Evolutionary conservation across 2,888 invertebrate species (phyloP).

Genomic region (Trichacis sp.): DNA sequence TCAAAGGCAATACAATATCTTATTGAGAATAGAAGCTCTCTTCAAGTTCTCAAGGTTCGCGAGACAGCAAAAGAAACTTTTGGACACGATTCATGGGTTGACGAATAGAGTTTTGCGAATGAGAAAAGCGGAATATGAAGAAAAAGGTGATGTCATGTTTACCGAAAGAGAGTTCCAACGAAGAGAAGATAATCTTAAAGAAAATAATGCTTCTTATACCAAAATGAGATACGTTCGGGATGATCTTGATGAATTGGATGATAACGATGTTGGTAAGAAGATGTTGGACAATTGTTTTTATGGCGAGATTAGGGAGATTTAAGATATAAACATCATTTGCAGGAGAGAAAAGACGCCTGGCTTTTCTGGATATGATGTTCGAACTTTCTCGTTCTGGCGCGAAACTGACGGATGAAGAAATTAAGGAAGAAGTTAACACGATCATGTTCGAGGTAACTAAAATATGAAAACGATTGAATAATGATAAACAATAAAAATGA

Average conservation of each 20-base stretch:
- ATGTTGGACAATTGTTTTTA: no score
- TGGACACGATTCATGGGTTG: slow-evolving; percentile 70
- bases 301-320: no score
- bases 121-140: slow-evolving; percentile 49
- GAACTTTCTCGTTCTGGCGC: slow-evolving; percentile 82
- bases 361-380: slow-evolving; percentile 88
- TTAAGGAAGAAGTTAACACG: slow-evolving; percentile 86
- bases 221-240: slow-evolving; percentile 61
- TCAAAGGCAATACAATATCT: slow-evolving; percentile 70
- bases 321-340: no score
- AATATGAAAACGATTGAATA: slow-evolving; percentile 1
- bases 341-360: slow-evolving; percentile 84
- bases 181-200: slow-evolving; percentile 15
- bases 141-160: slow-evolving; percentile 36
- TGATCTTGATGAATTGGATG: slow-evolving; percentile 71
- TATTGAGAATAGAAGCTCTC: slow-evolving; percentile 68
- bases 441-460: slow-evolving; percentile 84
- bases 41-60: slow-evolving; percentile 70
- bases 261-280: slow-evolving; percentile 67
- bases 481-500: slow-evolving; percentile 12
- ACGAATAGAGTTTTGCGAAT: slow-evolving; percentile 67
- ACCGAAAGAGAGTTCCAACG: slow-evolving; percentile 25
- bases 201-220: slow-evolving; percentile 8
- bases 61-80: slow-evolving; percentile 67
- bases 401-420: slow-evolving; percentile 80